Evolutionary conservation across 2,888 invertebrate species (phyloP).

Genomic region (Cerceris rybyensis): DNA sequence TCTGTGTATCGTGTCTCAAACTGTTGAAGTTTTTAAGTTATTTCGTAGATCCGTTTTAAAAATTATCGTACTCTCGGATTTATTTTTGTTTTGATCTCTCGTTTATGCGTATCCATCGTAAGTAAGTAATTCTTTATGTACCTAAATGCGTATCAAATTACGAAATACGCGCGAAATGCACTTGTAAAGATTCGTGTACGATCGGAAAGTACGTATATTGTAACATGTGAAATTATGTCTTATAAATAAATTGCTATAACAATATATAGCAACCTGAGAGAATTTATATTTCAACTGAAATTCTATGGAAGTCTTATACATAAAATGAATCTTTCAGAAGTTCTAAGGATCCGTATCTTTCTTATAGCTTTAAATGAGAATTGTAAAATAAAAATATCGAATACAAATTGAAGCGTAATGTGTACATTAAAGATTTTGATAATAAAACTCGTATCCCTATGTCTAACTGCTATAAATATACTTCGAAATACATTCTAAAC

Average conservation of each 20-base stretch:
- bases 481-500: no score
- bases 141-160: constrained; percentile 16
- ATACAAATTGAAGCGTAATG: no score
- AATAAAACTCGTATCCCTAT: no score
- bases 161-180: constrained; percentile 14
- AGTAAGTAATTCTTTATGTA: constrained; percentile 32
- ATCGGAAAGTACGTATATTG: constrained; percentile 69
- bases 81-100: constrained; percentile 17
- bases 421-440: no score
- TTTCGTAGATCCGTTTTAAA: constrained; percentile 4
- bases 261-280: constrained; percentile 38
- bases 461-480: no score
- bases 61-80: neutral
- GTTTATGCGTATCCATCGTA: constrained; percentile 13
- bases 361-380: no score
- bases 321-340: no score
- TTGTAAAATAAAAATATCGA: no score
- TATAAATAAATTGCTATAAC: constrained; percentile 70
- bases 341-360: no score
- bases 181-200: constrained; percentile 43
- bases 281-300: neutral
- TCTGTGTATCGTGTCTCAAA: neutral
- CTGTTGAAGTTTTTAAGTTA: constrained; percentile 20
- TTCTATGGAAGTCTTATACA: no score
- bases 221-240: constrained; percentile 71